phyloP scores from a whole-genome alignment of 2,797 vertebrate species.

The Bradypus variegatus region DNA sequence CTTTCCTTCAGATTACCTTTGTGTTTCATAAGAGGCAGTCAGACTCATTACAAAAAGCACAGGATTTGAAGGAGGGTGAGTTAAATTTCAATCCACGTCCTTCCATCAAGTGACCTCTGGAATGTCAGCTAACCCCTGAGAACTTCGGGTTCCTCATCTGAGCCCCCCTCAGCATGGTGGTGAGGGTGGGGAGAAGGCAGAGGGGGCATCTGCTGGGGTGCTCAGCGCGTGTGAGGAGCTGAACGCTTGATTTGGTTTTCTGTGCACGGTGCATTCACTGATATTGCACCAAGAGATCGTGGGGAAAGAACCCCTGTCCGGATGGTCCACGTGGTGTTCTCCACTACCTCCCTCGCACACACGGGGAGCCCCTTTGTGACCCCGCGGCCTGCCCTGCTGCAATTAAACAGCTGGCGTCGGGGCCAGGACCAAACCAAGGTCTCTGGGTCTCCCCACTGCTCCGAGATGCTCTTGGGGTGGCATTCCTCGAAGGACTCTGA shows the following conservation, averaged over 20 bases:
- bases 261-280: neutral
- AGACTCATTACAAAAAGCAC: neutral
- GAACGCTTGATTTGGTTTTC: neutral
- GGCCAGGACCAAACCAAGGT: neutral
- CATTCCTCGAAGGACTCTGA: constrained; percentile 56
- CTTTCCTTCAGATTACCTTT: constrained; percentile 57
- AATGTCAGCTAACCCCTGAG: neutral
- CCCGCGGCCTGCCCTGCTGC: constrained; percentile 26
- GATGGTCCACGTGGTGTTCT: neutral
- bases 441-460: neutral
- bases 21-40: constrained; percentile 30
- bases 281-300: neutral
- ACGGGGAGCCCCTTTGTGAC: constrained; percentile 29
- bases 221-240: neutral
- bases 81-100: neutral
- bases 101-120: neutral
- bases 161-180: neutral
- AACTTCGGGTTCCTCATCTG: neutral
- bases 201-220: neutral
- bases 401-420: constrained; percentile 23
- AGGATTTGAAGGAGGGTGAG: neutral
- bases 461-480: constrained; percentile 13
- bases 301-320: neutral
- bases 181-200: neutral
- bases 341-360: neutral